A percentile compares a stretch with the other conserved stretches of the same genome.
Evolutionary conservation across 2,888 invertebrate species (phyloP).

Genomic region (Dichetophora obliterata): DNA sequence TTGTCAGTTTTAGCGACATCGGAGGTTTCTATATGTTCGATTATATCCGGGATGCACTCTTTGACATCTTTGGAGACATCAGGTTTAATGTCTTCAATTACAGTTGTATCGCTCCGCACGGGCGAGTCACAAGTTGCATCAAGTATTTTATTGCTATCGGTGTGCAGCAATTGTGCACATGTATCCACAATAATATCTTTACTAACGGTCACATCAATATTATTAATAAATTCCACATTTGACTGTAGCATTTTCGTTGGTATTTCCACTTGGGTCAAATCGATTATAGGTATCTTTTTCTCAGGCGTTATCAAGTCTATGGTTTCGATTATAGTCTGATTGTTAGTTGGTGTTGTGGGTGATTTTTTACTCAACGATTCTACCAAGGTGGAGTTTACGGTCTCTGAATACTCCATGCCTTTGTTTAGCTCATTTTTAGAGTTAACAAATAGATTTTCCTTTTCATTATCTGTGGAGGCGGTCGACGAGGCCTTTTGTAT

Average conservation of each 20-base stretch:
- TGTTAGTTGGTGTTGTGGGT: conserved; percentile 61
- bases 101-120: conserved; percentile 54
- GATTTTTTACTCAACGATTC: conserved; percentile 60
- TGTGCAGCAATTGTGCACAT: conserved; percentile 40
- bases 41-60: conserved; percentile 66
- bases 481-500: conserved; percentile 63
- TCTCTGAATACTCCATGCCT: conserved; percentile 67
- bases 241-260: conserved; percentile 57
- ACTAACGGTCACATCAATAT: conserved; percentile 42
- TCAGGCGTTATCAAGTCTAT: conserved; percentile 68
- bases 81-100: conserved; percentile 56
- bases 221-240: conserved; percentile 55
- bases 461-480: conserved; percentile 65
- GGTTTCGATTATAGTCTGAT: conserved; percentile 64
- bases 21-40: conserved; percentile 62
- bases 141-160: conserved; percentile 63
- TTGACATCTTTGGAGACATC: conserved; percentile 67
- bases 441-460: conserved; percentile 68
- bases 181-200: neutral
- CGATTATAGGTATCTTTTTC: conserved; percentile 61
- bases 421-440: conserved; percentile 68
- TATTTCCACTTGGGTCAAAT: conserved; percentile 61
- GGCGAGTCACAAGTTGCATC: conserved; percentile 58
- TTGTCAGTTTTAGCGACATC: conserved; percentile 31
- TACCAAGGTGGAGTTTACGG: conserved; percentile 64